Conservation (phyloP, 2,113 vertebrate species). For the Uropsilus gracilis region DNA sequence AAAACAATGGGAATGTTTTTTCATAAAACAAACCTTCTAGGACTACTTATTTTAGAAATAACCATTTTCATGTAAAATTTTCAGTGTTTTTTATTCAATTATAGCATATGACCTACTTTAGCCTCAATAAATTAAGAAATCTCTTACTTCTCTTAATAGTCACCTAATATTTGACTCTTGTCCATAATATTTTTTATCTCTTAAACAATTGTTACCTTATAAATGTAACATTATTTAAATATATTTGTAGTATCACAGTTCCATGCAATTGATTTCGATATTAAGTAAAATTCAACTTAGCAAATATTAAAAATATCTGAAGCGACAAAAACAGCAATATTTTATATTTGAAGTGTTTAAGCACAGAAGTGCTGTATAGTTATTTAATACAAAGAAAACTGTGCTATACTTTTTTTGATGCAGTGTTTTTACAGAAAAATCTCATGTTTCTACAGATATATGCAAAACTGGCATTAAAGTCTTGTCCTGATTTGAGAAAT, state of each 20-base stretch:
- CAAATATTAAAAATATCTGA: background rate
- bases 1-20: background rate
- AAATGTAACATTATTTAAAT: background rate
- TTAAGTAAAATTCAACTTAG: slow-evolving; percentile 35
- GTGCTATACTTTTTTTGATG: too few species aligned
- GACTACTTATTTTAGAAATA: background rate
- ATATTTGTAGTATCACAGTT: background rate
- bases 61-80: background rate
- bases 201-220: background rate
- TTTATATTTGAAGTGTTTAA: too few species aligned
- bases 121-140: background rate
- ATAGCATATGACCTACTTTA: background rate
- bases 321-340: too few species aligned
- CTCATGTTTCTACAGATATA: too few species aligned
- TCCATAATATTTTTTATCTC: background rate
- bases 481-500: background rate
- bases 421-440: too few species aligned
- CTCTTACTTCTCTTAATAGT: background rate
- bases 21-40: background rate
- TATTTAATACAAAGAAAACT: slow-evolving; percentile 3
- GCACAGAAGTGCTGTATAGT: background rate
- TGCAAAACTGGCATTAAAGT: too few species aligned
- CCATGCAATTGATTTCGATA: background rate
- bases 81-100: background rate
- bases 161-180: background rate